These are phyloP conservation scores for Arrhamphus sclerolepis DNA, from an alignment of 2,797 vertebrate species.

Conservation along the genomic window DNA sequence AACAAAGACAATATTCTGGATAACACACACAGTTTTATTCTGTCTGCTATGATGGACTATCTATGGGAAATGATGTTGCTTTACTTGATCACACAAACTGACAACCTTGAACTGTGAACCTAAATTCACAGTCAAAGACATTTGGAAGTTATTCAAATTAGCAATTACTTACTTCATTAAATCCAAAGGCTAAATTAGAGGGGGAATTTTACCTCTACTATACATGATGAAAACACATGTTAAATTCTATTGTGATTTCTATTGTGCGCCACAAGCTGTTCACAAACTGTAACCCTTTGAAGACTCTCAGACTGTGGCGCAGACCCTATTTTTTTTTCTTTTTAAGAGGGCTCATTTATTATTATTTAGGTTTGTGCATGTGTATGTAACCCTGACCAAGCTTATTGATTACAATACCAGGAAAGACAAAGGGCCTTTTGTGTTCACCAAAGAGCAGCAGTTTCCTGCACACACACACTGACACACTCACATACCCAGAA, in stretches of 20 bases:
- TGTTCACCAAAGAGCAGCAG: conserved; percentile 49
- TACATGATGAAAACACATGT: conserved; percentile 71
- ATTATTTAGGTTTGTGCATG: conserved; percentile 30
- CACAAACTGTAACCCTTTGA: conserved; percentile 17
- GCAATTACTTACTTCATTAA: conserved; percentile 69
- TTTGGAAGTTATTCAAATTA: conserved; percentile 70
- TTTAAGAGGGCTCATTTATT: conserved; percentile 19
- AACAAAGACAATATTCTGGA: conserved; percentile 14
- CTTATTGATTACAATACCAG: conserved; percentile 56
- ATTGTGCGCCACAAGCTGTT: conserved; percentile 56
- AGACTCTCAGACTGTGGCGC: conserved; percentile 23
- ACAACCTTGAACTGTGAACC: conserved; percentile 28
- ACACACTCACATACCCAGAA: conserved; percentile 42
- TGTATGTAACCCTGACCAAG: conserved; percentile 32
- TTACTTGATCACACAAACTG: conserved; percentile 20
- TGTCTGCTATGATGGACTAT: not conserved
- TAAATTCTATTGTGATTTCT: conserved; percentile 40
- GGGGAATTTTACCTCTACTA: conserved; percentile 53
- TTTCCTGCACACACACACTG: conserved; percentile 45
- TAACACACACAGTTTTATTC: conserved; percentile 2
- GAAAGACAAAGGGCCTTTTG: conserved; percentile 58
- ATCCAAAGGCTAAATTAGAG: conserved; percentile 54
- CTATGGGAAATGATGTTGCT: not conserved
- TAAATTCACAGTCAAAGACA: conserved; percentile 36
- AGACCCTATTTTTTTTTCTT: conserved; percentile 18